Evolutionary conservation across 2,888 invertebrate species (phyloP).

Genomic region (Torymus tubicola): DNA sequence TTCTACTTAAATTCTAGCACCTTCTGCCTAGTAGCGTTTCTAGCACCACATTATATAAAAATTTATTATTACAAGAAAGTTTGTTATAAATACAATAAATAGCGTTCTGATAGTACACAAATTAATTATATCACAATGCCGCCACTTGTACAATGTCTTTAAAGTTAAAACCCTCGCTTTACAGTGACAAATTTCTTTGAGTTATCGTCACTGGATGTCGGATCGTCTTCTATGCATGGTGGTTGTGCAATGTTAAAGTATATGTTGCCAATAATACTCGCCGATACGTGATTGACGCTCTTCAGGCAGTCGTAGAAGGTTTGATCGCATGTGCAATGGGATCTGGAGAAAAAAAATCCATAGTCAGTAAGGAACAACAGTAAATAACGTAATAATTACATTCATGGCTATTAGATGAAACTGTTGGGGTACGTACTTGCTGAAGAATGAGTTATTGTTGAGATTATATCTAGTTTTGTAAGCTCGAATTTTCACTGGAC

Average conservation of each 20-base stretch:
- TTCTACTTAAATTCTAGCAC: no score
- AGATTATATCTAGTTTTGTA: conserved; percentile 87
- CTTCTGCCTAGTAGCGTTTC: no score
- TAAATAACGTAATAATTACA: neutral
- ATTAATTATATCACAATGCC: conserved; percentile 39
- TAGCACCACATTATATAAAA: neutral
- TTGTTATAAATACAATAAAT: conserved; percentile 44
- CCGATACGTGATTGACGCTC: conserved; percentile 83
- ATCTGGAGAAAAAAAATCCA: conserved; percentile 75
- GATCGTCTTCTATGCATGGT: conserved; percentile 82
- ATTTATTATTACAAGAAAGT: conserved; percentile 21
- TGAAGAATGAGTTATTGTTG: conserved; percentile 89
- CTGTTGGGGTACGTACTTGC: conserved; percentile 79
- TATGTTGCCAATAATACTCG: conserved; percentile 87
- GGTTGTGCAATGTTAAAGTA: conserved; percentile 91
- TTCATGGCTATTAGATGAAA: neutral
- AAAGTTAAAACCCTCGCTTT: conserved; percentile 61
- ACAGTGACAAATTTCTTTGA: conserved; percentile 62
- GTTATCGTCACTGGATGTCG: conserved; percentile 46
- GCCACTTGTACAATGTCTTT: conserved; percentile 12
- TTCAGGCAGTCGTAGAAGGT: conserved; percentile 90
- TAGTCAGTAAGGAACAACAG: no score
- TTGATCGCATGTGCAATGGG: conserved; percentile 92
- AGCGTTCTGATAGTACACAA: conserved; percentile 28
- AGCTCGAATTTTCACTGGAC: conserved; percentile 87